phyloP scores from a whole-genome alignment of 2,113 vertebrate genomes.

The Prunella fulvescens region DNA sequence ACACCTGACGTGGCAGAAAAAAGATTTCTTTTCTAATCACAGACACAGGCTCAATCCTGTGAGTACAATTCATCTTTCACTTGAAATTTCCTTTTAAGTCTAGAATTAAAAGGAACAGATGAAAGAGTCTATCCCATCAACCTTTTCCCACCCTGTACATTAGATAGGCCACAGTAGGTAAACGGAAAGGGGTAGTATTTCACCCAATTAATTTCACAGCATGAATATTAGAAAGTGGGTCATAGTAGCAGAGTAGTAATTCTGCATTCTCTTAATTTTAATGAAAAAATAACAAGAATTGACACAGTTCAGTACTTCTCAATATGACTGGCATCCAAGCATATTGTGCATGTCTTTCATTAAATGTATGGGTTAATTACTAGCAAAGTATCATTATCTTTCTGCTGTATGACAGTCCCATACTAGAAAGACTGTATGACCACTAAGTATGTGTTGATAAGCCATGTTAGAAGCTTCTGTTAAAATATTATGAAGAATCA shows the following conservation, averaged over 20 bases:
- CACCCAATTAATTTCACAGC: slow-evolving; percentile 27
- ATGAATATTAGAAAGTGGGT: not conserved
- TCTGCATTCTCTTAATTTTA: not conserved
- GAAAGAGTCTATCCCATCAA: not conserved
- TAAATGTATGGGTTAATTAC: not conserved
- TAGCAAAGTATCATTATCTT: not conserved
- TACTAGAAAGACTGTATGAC: not conserved
- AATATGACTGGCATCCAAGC: not conserved
- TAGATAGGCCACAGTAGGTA: not conserved
- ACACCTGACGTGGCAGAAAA: not conserved
- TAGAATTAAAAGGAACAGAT: not conserved
- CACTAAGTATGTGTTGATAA: not conserved
- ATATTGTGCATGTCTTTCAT: not conserved
- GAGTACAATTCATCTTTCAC: not conserved
- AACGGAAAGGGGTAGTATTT: not conserved
- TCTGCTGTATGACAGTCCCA: not conserved
- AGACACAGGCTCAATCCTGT: not conserved
- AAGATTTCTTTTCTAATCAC: not conserved
- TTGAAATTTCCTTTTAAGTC: not conserved
- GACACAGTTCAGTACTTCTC: not conserved
- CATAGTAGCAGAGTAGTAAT: not conserved
- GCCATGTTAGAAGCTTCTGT: not conserved
- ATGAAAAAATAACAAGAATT: not conserved
- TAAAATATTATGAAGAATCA: not conserved
- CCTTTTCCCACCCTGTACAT: not conserved